These are phyloP conservation scores for Trinectes maculatus DNA, from an alignment of 2,113 vertebrate species.

Conservation along the genomic window DNA sequence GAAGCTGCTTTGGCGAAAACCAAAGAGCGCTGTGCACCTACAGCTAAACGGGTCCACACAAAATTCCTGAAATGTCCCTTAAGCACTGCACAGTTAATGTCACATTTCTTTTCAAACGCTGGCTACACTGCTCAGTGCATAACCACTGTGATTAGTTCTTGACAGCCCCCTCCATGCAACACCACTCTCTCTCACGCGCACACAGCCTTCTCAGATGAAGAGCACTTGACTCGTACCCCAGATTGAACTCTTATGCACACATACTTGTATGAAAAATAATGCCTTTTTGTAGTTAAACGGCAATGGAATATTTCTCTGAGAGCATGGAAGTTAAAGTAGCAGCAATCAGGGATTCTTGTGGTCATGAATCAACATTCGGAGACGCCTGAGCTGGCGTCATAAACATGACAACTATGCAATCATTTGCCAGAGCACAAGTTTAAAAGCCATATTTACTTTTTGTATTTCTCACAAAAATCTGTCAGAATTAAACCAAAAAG, in stretches of 20 bases:
- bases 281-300: constrained; percentile 49
- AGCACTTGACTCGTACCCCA: constrained; percentile 76
- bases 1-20: constrained; percentile 7
- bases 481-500: background rate
- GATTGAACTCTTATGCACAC: constrained; percentile 65
- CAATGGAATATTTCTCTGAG: constrained; percentile 44
- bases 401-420: constrained; percentile 26
- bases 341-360: constrained; percentile 36
- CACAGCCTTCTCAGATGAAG: constrained; percentile 63
- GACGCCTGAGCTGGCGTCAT: constrained; percentile 24
- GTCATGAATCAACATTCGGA: constrained; percentile 44
- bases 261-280: constrained; percentile 59
- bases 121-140: constrained; percentile 44
- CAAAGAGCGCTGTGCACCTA: constrained; percentile 9
- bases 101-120: constrained; percentile 63
- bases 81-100: constrained; percentile 59
- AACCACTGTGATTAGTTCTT: constrained; percentile 71
- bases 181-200: constrained; percentile 31
- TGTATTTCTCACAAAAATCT: no score
- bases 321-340: constrained; percentile 10
- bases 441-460: constrained; percentile 2
- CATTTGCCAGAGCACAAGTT: constrained; percentile 8
- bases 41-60: constrained; percentile 8
- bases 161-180: constrained; percentile 20
- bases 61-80: constrained; percentile 47